These are phyloP conservation scores for Ferdinandea cuprea DNA, from an alignment of 2,888 invertebrate genomes.

Conservation along the genomic window DNA sequence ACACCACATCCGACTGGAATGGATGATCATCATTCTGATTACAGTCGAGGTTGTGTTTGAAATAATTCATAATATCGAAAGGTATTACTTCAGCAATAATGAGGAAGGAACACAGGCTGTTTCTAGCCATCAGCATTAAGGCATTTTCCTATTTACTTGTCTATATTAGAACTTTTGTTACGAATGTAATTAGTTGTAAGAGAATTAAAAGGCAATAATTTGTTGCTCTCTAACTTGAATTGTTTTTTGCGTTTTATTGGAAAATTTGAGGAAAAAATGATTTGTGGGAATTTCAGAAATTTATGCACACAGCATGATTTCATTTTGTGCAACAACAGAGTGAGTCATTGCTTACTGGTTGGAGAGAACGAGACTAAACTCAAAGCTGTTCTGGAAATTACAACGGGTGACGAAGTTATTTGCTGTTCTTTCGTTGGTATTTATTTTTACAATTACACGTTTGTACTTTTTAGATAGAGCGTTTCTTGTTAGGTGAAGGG, in stretches of 20 bases:
- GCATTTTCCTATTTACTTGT: constrained; percentile 12
- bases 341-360: no score
- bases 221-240: neutral
- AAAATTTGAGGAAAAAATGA: neutral
- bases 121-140: constrained; percentile 17
- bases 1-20: constrained; percentile 96
- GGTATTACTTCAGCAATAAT: constrained; percentile 82
- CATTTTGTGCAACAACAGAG: no score
- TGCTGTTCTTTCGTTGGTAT: no score
- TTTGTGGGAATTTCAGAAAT: neutral
- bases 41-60: constrained; percentile 97
- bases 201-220: constrained; percentile 19
- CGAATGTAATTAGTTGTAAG: constrained; percentile 26
- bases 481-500: no score
- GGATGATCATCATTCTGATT: constrained; percentile 98
- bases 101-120: neutral
- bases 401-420: no score
- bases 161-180: constrained; percentile 27
- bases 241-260: neutral
- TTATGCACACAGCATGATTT: neutral
- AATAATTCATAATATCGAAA: constrained; percentile 89
- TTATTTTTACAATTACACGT: no score
- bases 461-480: no score
- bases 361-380: no score
- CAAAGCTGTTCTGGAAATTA: no score